These are phyloP conservation scores for Pluvianellus socialis DNA, from an alignment of 2,113 vertebrate species.

Conservation along the genomic window DNA sequence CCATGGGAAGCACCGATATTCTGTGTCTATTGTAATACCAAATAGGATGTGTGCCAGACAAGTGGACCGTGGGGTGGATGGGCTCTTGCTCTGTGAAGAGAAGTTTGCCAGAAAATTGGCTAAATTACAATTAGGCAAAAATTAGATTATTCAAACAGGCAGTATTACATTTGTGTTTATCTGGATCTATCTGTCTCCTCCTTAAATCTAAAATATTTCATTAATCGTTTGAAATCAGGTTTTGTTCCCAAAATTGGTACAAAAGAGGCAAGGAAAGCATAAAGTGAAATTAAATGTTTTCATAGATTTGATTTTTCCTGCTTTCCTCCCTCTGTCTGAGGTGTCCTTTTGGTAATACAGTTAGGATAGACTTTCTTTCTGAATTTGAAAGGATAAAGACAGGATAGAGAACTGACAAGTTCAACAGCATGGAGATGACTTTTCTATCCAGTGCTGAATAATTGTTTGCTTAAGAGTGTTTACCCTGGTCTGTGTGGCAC, in stretches of 20 bases:
- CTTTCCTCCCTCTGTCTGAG: background rate
- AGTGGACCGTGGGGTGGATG: background rate
- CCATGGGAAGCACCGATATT: background rate
- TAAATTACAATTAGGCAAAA: background rate
- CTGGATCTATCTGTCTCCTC: background rate
- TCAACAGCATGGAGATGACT: background rate
- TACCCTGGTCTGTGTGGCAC: accelerated
- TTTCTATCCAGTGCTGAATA: background rate
- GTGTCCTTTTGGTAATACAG: background rate
- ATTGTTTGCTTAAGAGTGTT: background rate
- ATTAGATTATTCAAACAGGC: background rate
- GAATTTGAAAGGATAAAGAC: background rate
- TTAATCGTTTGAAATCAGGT: background rate
- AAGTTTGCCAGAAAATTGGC: background rate
- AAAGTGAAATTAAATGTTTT: background rate
- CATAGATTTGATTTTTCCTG: background rate
- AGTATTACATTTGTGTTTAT: background rate
- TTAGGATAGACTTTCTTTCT: background rate
- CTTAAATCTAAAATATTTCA: background rate
- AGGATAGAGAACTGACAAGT: background rate
- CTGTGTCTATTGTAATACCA: background rate
- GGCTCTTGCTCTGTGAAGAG: background rate
- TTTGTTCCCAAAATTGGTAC: background rate
- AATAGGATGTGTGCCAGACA: background rate
- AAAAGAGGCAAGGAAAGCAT: background rate